Base-by-base conservation (phyloP, 1,140 invertebrate genomes). In the Zaprionus ornatus region DNA sequence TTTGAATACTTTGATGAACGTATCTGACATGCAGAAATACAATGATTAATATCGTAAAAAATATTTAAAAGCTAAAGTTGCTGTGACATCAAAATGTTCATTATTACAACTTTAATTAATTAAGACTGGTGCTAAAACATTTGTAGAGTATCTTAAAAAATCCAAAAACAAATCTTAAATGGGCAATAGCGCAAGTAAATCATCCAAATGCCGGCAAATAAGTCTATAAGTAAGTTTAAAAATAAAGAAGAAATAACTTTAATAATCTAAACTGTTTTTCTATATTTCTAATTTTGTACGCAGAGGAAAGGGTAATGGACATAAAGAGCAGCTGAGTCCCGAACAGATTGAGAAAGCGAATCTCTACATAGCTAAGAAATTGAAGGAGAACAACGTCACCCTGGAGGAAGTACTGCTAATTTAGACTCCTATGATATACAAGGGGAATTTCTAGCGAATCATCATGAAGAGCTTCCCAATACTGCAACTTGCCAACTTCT, bases 91-190 rank as follows among this genome's bases (percentile, higher is more conserved):
- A n/a, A n/a, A n/a, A n/a, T n/a, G n/a, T n/a, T n/a, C n/a, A n/a
- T n/a, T n/a, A n/a, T n/a, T n/a, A n/a, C n/a, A n/a, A n/a, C n/a
- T n/a, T n/a, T n/a, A n/a, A n/a, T n/a, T n/a, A n/a, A n/a, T n/a
- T n/a, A n/a, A n/a, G n/a, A n/a, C n/a, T n/a, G n/a, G n/a, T n/a
- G n/a, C n/a, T n/a, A n/a, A n/a, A n/a, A n/a, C n/a, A n/a, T n/a
- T n/a, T n/a, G n/a, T n/a, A n/a, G 64, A 67, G 0, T 74, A 91
- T 10, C 37, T 91, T 15, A n/a, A 45, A 4, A 42, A 87, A 87
- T 67, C 79, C 76, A n/a, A 82, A 45, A 4, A 82, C 79, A 12
- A 82, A 82, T 70, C 83, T 82, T 70, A 15, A 37, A 1, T 85
- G 79, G 83, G 76, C 82, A 32, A 6, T 27, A 1, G 10, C 37